phyloP scores from a whole-genome alignment of 2,888 invertebrate species.

The Odontothrips loti region DNA sequence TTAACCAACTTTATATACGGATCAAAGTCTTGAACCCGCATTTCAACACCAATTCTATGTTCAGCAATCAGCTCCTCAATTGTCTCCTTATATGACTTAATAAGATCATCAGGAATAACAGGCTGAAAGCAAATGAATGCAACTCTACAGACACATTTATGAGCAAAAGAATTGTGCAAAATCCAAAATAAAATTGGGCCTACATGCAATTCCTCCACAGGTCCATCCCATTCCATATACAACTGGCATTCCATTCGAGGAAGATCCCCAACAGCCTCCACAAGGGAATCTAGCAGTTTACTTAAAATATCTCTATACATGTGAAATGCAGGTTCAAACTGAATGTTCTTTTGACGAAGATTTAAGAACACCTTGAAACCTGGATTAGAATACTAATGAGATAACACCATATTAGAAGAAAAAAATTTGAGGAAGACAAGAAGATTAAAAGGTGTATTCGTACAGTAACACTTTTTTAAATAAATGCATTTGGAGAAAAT shows the following conservation, averaged over 20 bases:
- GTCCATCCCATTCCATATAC: slow-evolving; percentile 60
- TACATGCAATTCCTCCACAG: slow-evolving; percentile 34
- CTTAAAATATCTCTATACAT: slow-evolving; percentile 67
- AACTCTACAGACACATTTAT: no score
- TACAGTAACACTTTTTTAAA: not conserved
- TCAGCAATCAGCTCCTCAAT: slow-evolving; percentile 63
- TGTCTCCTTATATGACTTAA: slow-evolving; percentile 58
- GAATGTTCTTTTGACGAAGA: slow-evolving; percentile 57
- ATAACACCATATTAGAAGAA: slow-evolving; percentile 25
- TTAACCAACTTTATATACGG: slow-evolving; percentile 71
- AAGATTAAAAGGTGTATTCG: not conserved
- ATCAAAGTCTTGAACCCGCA: slow-evolving; percentile 70
- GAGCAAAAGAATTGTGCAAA: slow-evolving; percentile 28
- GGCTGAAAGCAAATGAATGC: slow-evolving; percentile 55
- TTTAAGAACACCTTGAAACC: slow-evolving; percentile 62
- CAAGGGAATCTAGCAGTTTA: slow-evolving; percentile 67
- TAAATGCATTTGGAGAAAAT: not conserved
- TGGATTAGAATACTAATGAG: slow-evolving; percentile 58
- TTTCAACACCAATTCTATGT: slow-evolving; percentile 68
- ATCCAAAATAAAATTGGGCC: no score
- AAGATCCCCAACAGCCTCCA: slow-evolving; percentile 64
- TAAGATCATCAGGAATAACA: slow-evolving; percentile 64
- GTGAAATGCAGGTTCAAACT: slow-evolving; percentile 71
- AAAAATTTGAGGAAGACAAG: not conserved
- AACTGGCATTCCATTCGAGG: slow-evolving; percentile 76